Evolutionary conservation across 2,797 vertebrate genomes (phyloP), one percentile per base, ranked within the genome.

Genomic region (Tinamus major): DNA sequence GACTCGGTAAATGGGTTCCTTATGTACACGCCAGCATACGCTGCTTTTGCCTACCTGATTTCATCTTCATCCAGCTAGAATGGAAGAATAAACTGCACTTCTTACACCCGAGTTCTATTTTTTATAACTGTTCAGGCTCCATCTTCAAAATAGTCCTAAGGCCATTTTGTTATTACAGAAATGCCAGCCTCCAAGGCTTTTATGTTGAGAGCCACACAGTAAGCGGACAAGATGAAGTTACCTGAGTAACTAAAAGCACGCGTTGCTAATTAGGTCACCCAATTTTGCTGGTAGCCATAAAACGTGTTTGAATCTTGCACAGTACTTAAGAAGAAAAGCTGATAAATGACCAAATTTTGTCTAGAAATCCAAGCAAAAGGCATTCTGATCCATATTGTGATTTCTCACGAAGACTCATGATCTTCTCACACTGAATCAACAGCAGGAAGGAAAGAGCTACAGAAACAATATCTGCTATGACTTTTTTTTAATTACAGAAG

Each of bases 1-100:
- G 89, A 90, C 94, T 96, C 94, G 86, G 93, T 85, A 96, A 97
- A 97, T 87, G 67, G 86, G 77, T 87, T 97, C 80, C 71, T 94
- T 84, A 94, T 35, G 16, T 93, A 91, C 75, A 88, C 37, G 68
- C 51, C 48, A 92, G 87, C 62, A 76, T 79, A 90, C 44, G 62
- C 71, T 63, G 72, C 23, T 0, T 70, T 85, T 84, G 64, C 61
- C 67, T 91, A 42, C 46, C 61, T 91, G 81, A 89, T 89, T 93
- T 78, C 2, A 4, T 79, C 48, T 89, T 77, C 59, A 62, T 31
- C 27, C 24, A 42, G 46, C 55, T 59, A 39, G 10, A 67, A 64
- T 8, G 49, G n/a, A 69, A 81, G 8, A 46, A 59, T 37, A 4
- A 48, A 44, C 27, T 29, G 17, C 10, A 81, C 10, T 59, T 88